These are phyloP conservation scores for Charina bottae DNA, from an alignment of 2,113 vertebrate genomes.

Conservation along the genomic window DNA sequence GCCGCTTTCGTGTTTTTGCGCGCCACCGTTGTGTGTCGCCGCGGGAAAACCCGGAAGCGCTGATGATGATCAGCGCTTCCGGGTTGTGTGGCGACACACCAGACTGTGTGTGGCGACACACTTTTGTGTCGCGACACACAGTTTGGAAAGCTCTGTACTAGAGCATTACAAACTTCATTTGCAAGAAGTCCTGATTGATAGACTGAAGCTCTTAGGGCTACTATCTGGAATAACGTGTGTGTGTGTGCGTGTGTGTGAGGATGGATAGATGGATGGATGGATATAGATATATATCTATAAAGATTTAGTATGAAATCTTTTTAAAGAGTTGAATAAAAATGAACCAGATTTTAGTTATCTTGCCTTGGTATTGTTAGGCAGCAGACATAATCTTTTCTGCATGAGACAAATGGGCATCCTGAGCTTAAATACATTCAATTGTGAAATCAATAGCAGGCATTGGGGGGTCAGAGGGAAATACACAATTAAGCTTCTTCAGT, in stretches of 20 bases:
- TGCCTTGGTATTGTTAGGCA: not conserved
- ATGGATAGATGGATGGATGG: no score
- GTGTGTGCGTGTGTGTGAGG: no score
- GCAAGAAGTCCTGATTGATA: conserved; percentile 13
- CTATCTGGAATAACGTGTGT: conserved; percentile 12
- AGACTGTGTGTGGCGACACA: no score
- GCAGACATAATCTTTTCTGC: not conserved
- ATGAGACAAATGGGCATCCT: not conserved
- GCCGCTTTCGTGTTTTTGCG: no score
- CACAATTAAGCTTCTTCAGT: not conserved
- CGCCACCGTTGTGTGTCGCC: no score
- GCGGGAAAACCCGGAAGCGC: no score
- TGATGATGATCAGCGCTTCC: no score
- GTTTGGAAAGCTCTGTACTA: no score
- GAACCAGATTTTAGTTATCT: not conserved
- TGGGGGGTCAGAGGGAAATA: not conserved
- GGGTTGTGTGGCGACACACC: no score
- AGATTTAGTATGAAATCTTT: conserved; percentile 1
- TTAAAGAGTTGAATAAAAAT: conserved; percentile 1
- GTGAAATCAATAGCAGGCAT: not conserved
- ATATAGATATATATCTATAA: not conserved
- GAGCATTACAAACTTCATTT: conserved; percentile 26
- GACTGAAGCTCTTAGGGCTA: not conserved
- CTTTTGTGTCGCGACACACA: no score
- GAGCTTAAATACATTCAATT: not conserved